A percentile compares a stretch with the other conserved stretches of the same genome.
Conservation (phyloP, 2,888 invertebrate species). For the Thyatira batis region DNA sequence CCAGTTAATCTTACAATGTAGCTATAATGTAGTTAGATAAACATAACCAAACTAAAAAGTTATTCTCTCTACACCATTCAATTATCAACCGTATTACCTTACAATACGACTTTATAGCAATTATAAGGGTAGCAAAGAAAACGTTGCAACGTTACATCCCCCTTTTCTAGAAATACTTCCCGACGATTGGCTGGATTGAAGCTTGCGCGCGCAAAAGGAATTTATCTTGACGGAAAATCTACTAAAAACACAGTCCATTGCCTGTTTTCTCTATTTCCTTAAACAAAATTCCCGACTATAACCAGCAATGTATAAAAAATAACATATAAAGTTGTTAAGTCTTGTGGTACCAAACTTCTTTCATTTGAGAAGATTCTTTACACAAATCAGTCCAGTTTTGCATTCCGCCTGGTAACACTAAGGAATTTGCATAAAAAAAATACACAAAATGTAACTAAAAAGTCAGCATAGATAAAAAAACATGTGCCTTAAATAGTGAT, state of each 20-base stretch:
- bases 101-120: neutral
- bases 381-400: constrained; percentile 28
- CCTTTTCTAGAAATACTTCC: constrained; percentile 40
- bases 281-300: neutral
- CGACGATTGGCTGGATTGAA: constrained; percentile 47
- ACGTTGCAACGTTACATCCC: constrained; percentile 29
- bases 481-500: neutral
- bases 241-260: neutral
- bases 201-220: constrained; percentile 51
- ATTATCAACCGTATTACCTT: neutral
- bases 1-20: neutral
- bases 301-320: neutral
- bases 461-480: neutral
- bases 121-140: neutral
- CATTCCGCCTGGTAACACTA: constrained; percentile 18
- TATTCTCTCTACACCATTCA: neutral
- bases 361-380: constrained; percentile 13
- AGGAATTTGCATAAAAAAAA: neutral
- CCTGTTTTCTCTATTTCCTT: neutral
- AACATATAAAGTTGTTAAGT: neutral
- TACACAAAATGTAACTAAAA: constrained; percentile 1
- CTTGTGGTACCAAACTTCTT: constrained; percentile 1
- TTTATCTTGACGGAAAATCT: neutral
- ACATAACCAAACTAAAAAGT: neutral
- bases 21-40: neutral